These are phyloP conservation scores for Bucco capensis DNA, from an alignment of 2,113 vertebrate genomes.

Conservation along the genomic window DNA sequence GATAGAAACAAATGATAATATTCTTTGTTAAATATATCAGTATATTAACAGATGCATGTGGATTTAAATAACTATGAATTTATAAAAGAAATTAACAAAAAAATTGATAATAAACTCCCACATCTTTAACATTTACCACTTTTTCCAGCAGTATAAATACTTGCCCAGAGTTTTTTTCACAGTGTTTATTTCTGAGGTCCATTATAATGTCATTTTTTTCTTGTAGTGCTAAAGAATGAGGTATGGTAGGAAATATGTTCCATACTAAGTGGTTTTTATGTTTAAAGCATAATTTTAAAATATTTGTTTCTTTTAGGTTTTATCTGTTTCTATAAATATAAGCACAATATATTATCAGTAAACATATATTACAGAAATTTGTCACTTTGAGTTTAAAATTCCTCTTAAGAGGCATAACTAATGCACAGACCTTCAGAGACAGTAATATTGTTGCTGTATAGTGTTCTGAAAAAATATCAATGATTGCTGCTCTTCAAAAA, in stretches of 20 bases:
- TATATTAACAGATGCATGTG: neutral
- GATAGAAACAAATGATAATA: neutral
- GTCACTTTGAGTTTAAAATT: neutral
- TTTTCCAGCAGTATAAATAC: neutral
- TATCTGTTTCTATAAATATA: neutral
- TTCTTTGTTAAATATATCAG: neutral
- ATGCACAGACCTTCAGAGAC: neutral
- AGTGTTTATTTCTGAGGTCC: neutral
- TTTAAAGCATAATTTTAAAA: neutral
- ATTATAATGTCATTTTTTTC: neutral
- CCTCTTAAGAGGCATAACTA: neutral
- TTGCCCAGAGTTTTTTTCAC: neutral
- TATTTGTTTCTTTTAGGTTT: neutral
- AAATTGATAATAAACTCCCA: rapidly evolving
- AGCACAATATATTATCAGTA: neutral
- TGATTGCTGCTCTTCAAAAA: neutral
- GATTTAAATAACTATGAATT: neutral
- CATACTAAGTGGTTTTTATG: neutral
- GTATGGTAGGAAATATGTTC: neutral
- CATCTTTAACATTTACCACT: neutral
- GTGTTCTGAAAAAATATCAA: neutral
- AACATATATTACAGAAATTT: neutral
- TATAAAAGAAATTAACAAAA: neutral
- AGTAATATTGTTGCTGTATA: neutral
- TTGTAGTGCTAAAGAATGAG: neutral